Conservation (phyloP, 2,797 vertebrate species). For the Sebastes diaconus region DNA sequence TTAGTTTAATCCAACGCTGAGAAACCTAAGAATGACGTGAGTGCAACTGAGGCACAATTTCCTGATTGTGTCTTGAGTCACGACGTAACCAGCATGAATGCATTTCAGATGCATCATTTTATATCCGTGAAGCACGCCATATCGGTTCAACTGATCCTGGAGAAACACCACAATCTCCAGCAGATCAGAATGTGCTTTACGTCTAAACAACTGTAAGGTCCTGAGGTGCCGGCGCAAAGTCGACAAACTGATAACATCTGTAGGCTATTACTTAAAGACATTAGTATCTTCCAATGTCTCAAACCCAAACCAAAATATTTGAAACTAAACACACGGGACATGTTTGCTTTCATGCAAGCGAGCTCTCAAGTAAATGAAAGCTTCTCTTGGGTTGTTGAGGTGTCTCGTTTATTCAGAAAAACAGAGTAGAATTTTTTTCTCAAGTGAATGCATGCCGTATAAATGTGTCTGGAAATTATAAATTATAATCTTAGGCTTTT, state of each 20-base stretch:
- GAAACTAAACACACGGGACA: not conserved
- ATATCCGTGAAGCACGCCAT: not conserved
- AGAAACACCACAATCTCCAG: not conserved
- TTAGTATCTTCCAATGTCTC: not conserved
- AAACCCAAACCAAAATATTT: not conserved
- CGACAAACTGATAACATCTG: not conserved
- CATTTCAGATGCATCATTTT: not conserved
- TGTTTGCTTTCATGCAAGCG: not conserved
- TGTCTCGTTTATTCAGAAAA: too few relatives aligned
- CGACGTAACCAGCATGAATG: not conserved
- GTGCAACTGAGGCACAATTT: too few relatives aligned
- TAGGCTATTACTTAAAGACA: not conserved
- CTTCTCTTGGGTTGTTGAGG: not conserved
- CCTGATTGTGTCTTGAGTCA: not conserved
- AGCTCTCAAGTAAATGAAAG: not conserved
- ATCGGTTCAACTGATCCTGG: not conserved
- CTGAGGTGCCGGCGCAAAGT: not conserved
- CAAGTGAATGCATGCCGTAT: too few relatives aligned
- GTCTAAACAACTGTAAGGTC: not conserved
- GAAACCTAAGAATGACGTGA: too few relatives aligned
- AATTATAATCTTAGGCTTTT: not conserved
- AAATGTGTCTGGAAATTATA: not conserved
- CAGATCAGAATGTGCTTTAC: not conserved
- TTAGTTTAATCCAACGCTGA: too few relatives aligned
- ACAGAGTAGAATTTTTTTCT: too few relatives aligned